Evolutionary conservation across 2,113 vertebrate species (phyloP), one percentile per base, ranked within the genome.

Genomic region (Ailuropoda melanoleuca): DNA sequence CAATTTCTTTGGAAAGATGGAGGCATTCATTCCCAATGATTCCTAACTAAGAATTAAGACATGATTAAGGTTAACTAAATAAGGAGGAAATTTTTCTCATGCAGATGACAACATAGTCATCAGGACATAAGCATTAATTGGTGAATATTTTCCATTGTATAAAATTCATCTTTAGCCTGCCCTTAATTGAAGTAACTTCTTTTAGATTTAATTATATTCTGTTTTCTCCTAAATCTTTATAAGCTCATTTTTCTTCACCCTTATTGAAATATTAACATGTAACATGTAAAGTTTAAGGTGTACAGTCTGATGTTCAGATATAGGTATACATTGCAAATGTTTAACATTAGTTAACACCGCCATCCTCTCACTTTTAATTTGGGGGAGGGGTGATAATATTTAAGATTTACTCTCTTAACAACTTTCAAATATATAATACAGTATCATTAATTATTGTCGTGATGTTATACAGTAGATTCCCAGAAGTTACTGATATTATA

Each of bases 51-150:
- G 74, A 97, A 72, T 98, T 96, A 98, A 97, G 60, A 15, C 53
- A 60, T 96, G 68, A 58, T 68, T 78, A 75, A 85, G 53, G 48
- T 46, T 96, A 94, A 75, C 64, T 87, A 98, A 98, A 93, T 96
- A 91, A 87, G 90, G 97, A 68, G 68, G 29, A 72, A 93, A 64
- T 94, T 98, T 97, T 98, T 97, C 80, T 97, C 93, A 95, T 87
- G 81, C 97, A 98, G 98, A 98, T 98, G 97, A 98, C 60, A 90
- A 88, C 70, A 92, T 89, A 91, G 97, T 98, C 93, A 96, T 83
- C 66, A 90, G 90, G 96, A 83, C 55, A 90, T 82, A 50, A 87
- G 12, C 55, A 88, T 88, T 95, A 98, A 98, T 90, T 97, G 96
- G 77, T 64, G 75, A 90, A 46, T 84, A 83, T 24, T 80, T 98